phyloP scores from a whole-genome alignment of 1,140 invertebrate species.

The Drosophila leontia region DNA sequence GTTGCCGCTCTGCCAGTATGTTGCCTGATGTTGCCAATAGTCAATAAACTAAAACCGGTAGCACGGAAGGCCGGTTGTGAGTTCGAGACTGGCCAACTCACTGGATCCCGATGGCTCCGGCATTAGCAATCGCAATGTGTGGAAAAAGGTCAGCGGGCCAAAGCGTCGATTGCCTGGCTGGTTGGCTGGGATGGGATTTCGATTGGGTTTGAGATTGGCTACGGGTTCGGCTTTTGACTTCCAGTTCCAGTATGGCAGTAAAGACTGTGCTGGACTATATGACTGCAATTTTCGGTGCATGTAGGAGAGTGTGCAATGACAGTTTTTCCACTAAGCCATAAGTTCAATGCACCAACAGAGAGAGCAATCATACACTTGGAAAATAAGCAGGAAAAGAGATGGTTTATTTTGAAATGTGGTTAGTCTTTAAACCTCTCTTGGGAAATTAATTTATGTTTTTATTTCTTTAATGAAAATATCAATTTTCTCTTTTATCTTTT shows the following conservation, averaged over 20 bases:
- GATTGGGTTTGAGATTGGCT: slow-evolving; percentile 20
- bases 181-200: slow-evolving; percentile 29
- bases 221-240: slow-evolving; percentile 17
- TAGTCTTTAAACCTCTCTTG: background rate
- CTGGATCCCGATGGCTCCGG: slow-evolving; percentile 41
- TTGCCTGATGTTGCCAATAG: slow-evolving; percentile 42
- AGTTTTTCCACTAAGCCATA: slow-evolving; percentile 27
- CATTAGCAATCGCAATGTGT: slow-evolving; percentile 57
- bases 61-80: slow-evolving; percentile 70
- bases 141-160: slow-evolving; percentile 73
- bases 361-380: background rate
- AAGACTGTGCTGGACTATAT: slow-evolving; percentile 29
- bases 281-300: slow-evolving; percentile 44
- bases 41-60: slow-evolving; percentile 82
- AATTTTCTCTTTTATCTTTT: too few relatives aligned
- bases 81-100: slow-evolving; percentile 40
- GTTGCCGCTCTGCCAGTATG: slow-evolving; percentile 17
- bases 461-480: too few relatives aligned
- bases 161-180: slow-evolving; percentile 25
- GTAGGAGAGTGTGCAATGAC: slow-evolving; percentile 29
- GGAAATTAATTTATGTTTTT: background rate
- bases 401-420: background rate
- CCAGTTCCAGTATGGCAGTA: slow-evolving; percentile 14
- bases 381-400: background rate
- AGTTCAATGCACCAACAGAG: slow-evolving; percentile 60